These are phyloP conservation scores for Sinosuthora webbiana DNA, from an alignment of 2,113 vertebrate genomes.

Conservation along the genomic window DNA sequence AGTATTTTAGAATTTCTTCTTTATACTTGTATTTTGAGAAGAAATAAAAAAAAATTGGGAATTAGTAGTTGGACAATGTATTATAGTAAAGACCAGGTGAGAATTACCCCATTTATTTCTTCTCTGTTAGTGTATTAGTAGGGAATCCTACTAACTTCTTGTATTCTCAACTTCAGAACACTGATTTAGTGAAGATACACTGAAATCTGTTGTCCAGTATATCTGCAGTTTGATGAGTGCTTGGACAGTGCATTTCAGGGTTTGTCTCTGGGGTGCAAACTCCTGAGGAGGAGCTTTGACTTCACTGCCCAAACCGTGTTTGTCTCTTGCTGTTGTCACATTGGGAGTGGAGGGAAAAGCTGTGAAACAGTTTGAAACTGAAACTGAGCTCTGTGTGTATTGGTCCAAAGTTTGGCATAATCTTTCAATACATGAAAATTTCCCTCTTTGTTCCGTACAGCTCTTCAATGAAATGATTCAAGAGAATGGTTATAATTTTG, in stretches of 20 bases:
- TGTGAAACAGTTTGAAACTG: neutral
- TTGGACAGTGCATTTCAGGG: neutral
- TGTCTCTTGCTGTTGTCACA: neutral
- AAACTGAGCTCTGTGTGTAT: neutral
- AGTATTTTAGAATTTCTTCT: neutral
- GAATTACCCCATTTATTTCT: neutral
- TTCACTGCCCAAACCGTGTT: neutral
- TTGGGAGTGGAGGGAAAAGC: neutral
- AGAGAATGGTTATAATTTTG: constrained; percentile 93
- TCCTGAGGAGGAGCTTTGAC: neutral
- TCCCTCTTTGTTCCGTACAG: constrained; percentile 65
- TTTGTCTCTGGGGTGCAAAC: neutral
- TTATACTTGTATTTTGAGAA: neutral
- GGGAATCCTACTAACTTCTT: neutral
- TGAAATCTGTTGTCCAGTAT: neutral
- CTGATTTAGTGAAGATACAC: neutral
- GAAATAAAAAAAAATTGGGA: neutral
- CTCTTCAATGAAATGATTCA: constrained; percentile 99
- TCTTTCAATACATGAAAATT: neutral
- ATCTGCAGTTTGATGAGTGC: neutral
- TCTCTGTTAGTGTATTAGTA: neutral
- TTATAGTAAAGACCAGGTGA: neutral
- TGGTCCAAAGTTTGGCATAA: neutral
- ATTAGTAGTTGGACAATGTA: neutral
- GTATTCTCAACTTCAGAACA: neutral